Evolutionary conservation across 2,113 vertebrate species (phyloP).

Genomic region (Psophia crepitans): DNA sequence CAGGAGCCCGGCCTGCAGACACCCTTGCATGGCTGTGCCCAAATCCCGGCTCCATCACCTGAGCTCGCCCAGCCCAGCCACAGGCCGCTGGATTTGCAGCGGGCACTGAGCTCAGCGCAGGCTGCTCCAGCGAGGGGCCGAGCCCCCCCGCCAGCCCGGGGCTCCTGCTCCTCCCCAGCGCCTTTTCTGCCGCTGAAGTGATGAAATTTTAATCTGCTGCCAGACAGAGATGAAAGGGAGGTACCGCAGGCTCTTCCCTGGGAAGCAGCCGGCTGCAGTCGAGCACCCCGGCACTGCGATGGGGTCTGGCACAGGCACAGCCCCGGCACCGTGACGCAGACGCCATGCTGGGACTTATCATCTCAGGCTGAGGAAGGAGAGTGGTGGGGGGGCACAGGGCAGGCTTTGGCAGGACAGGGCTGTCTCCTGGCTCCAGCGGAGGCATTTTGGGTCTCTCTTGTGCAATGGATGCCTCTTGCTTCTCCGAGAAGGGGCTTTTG

Average conservation of each 20-base stretch:
- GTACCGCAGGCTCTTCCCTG: neutral
- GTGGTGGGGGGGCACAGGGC: neutral
- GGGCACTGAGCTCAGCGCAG: rapidly evolving
- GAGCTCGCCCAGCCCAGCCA: neutral
- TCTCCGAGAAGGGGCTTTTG: neutral
- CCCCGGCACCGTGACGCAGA: rapidly evolving
- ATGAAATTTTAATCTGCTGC: constrained; percentile 25
- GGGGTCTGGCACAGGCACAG: neutral
- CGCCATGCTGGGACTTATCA: rapidly evolving
- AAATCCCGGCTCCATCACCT: neutral
- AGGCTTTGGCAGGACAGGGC: neutral
- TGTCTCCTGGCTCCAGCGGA: neutral
- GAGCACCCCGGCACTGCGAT: rapidly evolving
- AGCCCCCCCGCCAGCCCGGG: rapidly evolving
- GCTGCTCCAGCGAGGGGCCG: neutral
- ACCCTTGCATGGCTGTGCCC: neutral
- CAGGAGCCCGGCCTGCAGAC: neutral
- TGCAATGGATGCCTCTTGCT: too few species aligned
- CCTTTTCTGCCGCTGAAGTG: neutral
- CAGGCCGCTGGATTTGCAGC: rapidly evolving
- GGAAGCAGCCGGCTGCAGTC: neutral
- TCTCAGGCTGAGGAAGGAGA: neutral
- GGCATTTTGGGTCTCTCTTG: neutral
- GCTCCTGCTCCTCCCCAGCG: neutral
- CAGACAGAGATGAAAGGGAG: constrained; percentile 12